Conservation (phyloP, 2,113 vertebrate genomes). For the Brienomyrus longianalis region DNA sequence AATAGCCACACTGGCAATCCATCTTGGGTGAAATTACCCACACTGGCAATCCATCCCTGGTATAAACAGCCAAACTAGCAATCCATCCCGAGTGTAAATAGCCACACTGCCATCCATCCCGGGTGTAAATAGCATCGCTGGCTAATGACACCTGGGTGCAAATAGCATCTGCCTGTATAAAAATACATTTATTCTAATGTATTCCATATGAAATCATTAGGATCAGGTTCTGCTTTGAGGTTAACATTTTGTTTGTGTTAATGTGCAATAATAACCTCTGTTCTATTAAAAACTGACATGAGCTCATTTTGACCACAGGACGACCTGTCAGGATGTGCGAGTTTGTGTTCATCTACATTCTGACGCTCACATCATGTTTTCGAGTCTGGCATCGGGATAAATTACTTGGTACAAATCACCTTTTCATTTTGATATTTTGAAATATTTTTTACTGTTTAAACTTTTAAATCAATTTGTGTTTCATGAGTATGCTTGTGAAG, state of each 20-base stretch:
- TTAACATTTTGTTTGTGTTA: background rate
- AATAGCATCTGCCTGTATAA: background rate
- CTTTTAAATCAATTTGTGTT: background rate
- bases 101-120: no score
- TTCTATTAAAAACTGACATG: background rate
- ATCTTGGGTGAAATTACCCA: no score
- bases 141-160: no score
- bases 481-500: background rate
- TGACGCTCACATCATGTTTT: background rate
- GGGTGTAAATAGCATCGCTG: no score
- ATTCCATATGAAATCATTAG: background rate
- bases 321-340: background rate
- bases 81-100: no score
- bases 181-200: background rate
- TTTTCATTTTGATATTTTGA: background rate
- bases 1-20: no score
- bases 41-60: no score
- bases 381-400: background rate
- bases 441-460: background rate
- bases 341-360: background rate
- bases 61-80: no score
- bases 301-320: background rate
- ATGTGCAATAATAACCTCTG: background rate
- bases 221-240: background rate
- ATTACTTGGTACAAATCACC: background rate